phyloP scores from a whole-genome alignment of 2,888 invertebrate species.

The Pterostichus madidus region DNA sequence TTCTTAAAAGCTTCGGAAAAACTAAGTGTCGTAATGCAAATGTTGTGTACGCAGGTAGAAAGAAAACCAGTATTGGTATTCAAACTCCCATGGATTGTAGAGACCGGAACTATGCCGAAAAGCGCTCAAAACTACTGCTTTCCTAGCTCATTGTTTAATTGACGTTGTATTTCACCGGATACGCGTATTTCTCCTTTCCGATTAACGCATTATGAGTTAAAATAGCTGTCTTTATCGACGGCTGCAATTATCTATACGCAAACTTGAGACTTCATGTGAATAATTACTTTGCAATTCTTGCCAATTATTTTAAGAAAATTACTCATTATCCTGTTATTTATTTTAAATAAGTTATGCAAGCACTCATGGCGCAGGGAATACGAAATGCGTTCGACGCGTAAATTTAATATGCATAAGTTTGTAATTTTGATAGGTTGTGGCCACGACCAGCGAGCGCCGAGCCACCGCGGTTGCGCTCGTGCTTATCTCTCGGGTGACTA shows the following conservation, averaged over 20 bases:
- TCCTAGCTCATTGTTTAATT: conserved; percentile 64
- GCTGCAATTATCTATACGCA: conserved; percentile 56
- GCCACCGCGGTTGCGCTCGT: background rate
- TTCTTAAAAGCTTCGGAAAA: conserved; percentile 65
- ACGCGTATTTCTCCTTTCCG: conserved; percentile 66
- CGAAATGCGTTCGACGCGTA: conserved; percentile 28
- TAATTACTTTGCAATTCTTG: conserved; percentile 61
- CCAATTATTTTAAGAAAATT: conserved; percentile 66
- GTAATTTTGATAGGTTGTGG: conserved; percentile 37
- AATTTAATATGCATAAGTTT: conserved; percentile 43
- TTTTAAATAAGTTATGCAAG: conserved; percentile 64
- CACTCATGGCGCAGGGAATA: conserved; percentile 47
- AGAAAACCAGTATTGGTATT: conserved; percentile 45
- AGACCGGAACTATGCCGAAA: conserved; percentile 56
- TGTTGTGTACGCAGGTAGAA: conserved; percentile 62
- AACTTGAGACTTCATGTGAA: conserved; percentile 55
- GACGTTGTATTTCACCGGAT: conserved; percentile 63
- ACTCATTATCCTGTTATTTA: conserved; percentile 64
- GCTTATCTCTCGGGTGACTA: conserved; percentile 45
- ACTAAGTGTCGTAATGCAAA: conserved; percentile 67
- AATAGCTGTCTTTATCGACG: conserved; percentile 65
- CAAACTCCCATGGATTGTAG: background rate
- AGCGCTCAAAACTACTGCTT: conserved; percentile 59
- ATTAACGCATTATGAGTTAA: conserved; percentile 67
- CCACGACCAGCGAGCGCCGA: background rate